Conservation (phyloP, 2,113 vertebrate genomes). For the Colistium nudipinnis region DNA sequence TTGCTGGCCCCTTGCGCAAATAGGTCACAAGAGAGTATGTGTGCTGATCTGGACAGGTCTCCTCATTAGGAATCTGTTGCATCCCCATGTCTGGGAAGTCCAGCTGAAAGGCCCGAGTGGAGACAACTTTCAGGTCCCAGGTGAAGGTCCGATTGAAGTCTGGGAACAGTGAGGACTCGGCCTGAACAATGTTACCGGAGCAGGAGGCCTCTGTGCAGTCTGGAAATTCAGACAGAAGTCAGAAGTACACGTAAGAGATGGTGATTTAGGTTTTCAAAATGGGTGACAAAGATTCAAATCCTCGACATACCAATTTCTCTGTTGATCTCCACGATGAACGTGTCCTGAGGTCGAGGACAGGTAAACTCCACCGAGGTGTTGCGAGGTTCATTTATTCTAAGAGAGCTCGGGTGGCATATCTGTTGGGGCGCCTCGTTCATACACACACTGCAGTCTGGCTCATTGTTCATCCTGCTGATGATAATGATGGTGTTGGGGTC, state of each 20-base stretch:
- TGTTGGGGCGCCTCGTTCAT: not conserved
- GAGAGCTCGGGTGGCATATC: not conserved
- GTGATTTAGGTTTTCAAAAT: too few species aligned
- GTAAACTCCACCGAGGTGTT: constrained; percentile 68
- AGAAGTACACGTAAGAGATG: not conserved
- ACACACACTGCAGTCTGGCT: constrained; percentile 71
- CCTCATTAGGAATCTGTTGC: constrained; percentile 81
- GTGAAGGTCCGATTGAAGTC: constrained; percentile 86
- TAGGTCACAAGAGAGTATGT: constrained; percentile 80
- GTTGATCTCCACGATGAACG: constrained; percentile 76
- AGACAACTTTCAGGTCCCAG: constrained; percentile 84
- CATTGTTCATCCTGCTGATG: constrained; percentile 28
- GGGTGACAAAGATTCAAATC: not conserved
- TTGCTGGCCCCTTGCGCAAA: constrained; percentile 52
- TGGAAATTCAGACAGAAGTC: constrained; percentile 64
- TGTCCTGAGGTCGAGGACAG: constrained; percentile 73
- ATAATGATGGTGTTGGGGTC: constrained; percentile 49
- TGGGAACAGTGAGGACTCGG: constrained; percentile 76
- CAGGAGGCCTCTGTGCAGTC: constrained; percentile 84
- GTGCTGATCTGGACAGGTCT: constrained; percentile 80
- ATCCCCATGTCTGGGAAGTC: constrained; percentile 84
- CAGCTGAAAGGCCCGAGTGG: constrained; percentile 81
- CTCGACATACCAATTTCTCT: constrained; percentile 73
- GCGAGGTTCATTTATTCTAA: not conserved
- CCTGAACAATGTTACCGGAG: constrained; percentile 77